Evolutionary conservation across 1,140 invertebrate species (phyloP).

Genomic region (Nixonia krombeini): DNA sequence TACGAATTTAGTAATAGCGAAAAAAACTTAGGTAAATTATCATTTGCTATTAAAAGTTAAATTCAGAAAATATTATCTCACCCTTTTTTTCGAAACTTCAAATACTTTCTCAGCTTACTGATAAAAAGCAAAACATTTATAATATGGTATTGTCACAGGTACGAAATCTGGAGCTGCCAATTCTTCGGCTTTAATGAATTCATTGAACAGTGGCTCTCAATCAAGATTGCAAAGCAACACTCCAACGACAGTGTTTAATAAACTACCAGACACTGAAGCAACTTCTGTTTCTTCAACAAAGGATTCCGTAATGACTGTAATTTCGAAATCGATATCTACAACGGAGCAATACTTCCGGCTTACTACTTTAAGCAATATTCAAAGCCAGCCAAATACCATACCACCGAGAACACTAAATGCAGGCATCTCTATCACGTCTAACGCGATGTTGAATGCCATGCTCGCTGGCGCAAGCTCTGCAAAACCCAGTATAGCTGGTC

Average conservation of each 20-base stretch:
- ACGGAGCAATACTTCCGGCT: slow-evolving; percentile 53
- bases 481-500: slow-evolving; percentile 60
- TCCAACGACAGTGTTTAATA: slow-evolving; percentile 31
- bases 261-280: slow-evolving; percentile 65
- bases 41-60: too few relatives aligned
- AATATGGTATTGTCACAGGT: too few relatives aligned
- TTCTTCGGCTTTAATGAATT: slow-evolving; percentile 43
- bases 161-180: slow-evolving; percentile 34
- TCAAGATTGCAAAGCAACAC: slow-evolving; percentile 45
- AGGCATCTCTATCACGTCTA: slow-evolving; percentile 65
- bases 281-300: slow-evolving; percentile 64
- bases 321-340: slow-evolving; percentile 43
- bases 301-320: slow-evolving; percentile 50
- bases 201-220: slow-evolving; percentile 38
- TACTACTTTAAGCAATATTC: slow-evolving; percentile 51
- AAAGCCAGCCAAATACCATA: slow-evolving; percentile 41
- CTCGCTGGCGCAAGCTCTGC: slow-evolving; percentile 59
- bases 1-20: too few relatives aligned
- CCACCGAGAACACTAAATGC: slow-evolving; percentile 25
- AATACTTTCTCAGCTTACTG: too few relatives aligned
- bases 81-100: too few relatives aligned
- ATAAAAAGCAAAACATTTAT: too few relatives aligned
- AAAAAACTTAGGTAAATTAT: too few relatives aligned
- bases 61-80: too few relatives aligned
- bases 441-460: slow-evolving; percentile 69